Evolutionary conservation across 2,888 invertebrate species (phyloP).

Genomic region (Esperia sulphurella): DNA sequence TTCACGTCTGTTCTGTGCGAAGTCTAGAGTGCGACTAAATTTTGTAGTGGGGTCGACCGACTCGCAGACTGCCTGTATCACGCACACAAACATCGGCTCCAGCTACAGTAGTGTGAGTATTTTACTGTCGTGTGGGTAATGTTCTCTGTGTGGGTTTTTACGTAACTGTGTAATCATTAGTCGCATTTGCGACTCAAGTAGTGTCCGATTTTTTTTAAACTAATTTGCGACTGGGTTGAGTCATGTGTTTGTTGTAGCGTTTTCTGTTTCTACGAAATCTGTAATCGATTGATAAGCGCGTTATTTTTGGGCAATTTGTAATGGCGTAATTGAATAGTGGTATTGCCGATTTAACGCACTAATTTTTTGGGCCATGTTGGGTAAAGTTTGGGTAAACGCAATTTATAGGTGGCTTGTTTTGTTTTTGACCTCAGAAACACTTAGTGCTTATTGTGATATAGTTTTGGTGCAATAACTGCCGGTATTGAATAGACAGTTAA

Average conservation of each 20-base stretch:
- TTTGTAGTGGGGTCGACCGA: constrained; percentile 74
- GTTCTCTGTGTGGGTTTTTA: constrained; percentile 48
- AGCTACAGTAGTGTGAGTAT: not conserved
- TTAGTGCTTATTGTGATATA: no score
- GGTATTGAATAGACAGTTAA: no score
- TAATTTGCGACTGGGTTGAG: constrained; percentile 64
- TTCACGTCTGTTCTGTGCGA: constrained; percentile 52
- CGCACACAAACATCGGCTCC: constrained; percentile 41
- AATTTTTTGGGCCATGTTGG: not conserved
- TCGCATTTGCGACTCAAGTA: constrained; percentile 57
- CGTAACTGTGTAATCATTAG: constrained; percentile 73
- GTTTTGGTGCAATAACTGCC: no score
- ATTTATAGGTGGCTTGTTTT: no score
- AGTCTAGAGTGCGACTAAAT: constrained; percentile 68
- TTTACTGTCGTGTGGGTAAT: constrained; percentile 41
- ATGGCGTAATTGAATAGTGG: constrained; percentile 31
- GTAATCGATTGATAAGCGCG: constrained; percentile 48
- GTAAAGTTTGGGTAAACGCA: not conserved
- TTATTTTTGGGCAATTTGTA: constrained; percentile 32
- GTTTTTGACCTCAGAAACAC: no score
- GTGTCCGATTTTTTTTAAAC: constrained; percentile 65
- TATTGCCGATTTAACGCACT: not conserved
- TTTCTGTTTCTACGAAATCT: constrained; percentile 42
- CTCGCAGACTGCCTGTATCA: constrained; percentile 51
- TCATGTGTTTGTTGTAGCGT: constrained; percentile 63